phyloP scores from a whole-genome alignment of 2,797 vertebrate species.

The Triplophysa bombifrons region DNA sequence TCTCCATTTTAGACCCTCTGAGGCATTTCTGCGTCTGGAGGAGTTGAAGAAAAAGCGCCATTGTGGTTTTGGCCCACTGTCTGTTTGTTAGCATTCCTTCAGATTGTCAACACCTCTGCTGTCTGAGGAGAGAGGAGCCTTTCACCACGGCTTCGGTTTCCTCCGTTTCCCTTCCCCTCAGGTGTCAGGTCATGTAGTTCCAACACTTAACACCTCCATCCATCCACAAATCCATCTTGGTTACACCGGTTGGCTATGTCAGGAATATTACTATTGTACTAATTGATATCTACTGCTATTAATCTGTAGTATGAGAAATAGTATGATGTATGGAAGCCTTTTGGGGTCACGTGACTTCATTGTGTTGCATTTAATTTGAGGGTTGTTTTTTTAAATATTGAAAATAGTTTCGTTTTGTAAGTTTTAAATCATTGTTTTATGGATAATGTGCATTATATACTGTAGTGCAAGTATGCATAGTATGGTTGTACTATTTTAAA shows the following conservation, averaged over 20 bases:
- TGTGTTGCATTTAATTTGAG: no score
- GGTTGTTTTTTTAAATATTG: no score
- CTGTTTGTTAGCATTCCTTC: conserved; percentile 37
- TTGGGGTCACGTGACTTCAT: no score
- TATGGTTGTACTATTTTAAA: neutral
- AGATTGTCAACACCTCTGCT: conserved; percentile 28
- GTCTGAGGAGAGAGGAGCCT: conserved; percentile 32
- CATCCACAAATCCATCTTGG: neutral
- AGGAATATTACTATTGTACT: neutral
- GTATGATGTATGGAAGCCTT: no score
- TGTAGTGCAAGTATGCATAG: neutral
- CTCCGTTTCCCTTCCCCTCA: neutral
- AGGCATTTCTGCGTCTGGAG: conserved; percentile 30
- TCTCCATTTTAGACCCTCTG: conserved; percentile 10
- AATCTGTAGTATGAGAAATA: no score
- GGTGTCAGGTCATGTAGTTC: neutral
- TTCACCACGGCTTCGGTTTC: conserved; percentile 26
- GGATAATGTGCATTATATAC: no score
- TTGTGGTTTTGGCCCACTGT: conserved; percentile 45
- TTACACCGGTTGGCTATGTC: neutral
- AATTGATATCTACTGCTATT: no score
- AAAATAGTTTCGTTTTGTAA: no score
- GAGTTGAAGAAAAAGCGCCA: conserved; percentile 32
- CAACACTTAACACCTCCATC: conserved; percentile 3
- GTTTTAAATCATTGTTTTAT: neutral